Percentiles rank a stretch among this genome's conserved stretches.
Conservation (phyloP, 2,113 vertebrate genomes). For the Hyperoodon ampullatus region DNA sequence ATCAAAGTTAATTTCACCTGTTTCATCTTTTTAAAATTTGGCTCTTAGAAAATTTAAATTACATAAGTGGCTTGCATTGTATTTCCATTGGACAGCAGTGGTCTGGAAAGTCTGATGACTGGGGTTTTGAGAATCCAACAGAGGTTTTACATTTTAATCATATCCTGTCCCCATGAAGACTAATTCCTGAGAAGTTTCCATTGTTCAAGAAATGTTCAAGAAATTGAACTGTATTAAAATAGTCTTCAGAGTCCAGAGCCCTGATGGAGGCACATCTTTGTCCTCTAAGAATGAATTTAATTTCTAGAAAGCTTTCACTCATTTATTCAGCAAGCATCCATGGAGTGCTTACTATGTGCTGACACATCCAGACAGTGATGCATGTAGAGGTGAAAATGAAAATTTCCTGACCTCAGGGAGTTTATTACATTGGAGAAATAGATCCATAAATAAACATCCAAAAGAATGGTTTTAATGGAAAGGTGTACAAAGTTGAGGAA, state of each 20-base stretch:
- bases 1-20: neutral
- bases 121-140: neutral
- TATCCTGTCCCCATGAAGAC: neutral
- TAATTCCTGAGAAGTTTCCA: constrained; percentile 25
- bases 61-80: neutral
- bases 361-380: neutral
- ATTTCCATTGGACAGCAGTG: neutral
- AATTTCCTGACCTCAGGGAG: neutral
- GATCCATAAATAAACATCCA: neutral
- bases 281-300: neutral
- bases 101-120: neutral
- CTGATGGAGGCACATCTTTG: neutral
- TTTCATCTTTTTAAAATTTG: neutral
- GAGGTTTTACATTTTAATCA: neutral
- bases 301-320: neutral
- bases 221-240: neutral
- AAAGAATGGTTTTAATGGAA: neutral
- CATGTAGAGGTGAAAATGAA: neutral
- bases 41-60: constrained; percentile 22
- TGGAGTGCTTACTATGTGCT: neutral
- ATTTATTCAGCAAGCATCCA: neutral
- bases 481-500: neutral
- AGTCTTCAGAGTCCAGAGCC: neutral
- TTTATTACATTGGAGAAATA: neutral
- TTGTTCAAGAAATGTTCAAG: constrained; percentile 9